Percentiles rank a stretch among this genome's conserved stretches.
phyloP scores from a whole-genome alignment of 2,113 vertebrate genomes.

The Bathybates hornii region DNA sequence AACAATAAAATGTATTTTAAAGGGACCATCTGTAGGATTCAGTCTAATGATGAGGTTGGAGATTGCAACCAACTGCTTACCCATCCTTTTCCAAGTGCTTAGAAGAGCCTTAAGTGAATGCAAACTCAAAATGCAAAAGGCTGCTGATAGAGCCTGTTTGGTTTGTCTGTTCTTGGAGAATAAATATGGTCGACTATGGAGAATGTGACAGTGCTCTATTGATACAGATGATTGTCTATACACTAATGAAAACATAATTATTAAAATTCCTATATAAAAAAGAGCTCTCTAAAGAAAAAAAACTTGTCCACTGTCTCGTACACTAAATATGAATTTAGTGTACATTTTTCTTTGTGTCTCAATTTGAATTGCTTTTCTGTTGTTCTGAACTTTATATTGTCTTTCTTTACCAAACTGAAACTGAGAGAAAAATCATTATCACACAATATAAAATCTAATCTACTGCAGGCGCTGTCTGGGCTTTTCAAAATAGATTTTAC shows the following conservation, averaged over 20 bases:
- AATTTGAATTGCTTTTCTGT: background rate
- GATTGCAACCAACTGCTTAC: background rate
- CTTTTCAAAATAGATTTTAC: conserved; percentile 3
- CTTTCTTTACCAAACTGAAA: background rate
- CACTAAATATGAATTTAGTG: background rate
- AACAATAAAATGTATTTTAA: background rate
- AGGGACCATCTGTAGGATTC: background rate
- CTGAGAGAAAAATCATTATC: background rate
- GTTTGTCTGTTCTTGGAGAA: background rate
- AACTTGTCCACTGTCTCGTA: background rate
- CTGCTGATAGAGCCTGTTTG: background rate
- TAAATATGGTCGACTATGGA: background rate
- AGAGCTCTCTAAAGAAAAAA: background rate
- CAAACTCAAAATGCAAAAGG: background rate
- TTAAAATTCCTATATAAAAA: background rate
- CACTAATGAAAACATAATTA: background rate
- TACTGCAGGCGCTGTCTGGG: background rate
- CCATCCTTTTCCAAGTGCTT: background rate
- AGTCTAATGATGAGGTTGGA: background rate
- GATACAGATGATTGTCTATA: background rate
- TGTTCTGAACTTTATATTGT: background rate
- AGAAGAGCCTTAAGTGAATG: background rate
- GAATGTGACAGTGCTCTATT: background rate
- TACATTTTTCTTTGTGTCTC: background rate
- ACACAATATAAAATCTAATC: conserved; percentile 10